Evolutionary conservation across 2,113 vertebrate genomes (phyloP), one percentile per base, ranked within the genome.

Genomic region (Melanerpes aurifrons): DNA sequence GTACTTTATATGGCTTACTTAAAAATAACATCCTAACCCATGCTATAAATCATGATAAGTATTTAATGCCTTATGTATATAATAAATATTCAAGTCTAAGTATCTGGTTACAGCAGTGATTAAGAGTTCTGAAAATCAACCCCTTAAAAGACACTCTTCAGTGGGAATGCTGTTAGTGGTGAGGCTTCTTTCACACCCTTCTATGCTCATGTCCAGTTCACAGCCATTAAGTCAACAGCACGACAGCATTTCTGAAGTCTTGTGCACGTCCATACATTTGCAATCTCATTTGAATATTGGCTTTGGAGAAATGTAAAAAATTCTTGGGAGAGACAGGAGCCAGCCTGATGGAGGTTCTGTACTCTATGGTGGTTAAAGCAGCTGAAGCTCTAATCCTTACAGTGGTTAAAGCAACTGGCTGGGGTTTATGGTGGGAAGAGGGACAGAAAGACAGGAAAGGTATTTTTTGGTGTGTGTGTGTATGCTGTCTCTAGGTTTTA

Each of bases 1-100:
- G 87, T 91, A 91, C 82, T 96, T 95, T 83, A 94, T 86, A 80
- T 86, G 91, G 87, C 85, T 96, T 94, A 96, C 94, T 96, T 89
- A 86, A 96, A 94, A 96, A 92, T 81, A 96, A 94, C 91, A 96
- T 86, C 84, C 91, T 94, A 91, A 92, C 89, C 87, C 85, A 91
- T 87, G 89, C 93, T 81, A 93, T 95, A 96, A 94, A 96, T 96
- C 94, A 96, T 3, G 15, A 61, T 91, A 94, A 96, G 89, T 95
- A 92, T 93, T 95, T 95, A 95, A 96, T 94, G 85, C 91, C 79
- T 87, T 95, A 95, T 69, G 45, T 96, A 93, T 93, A 94, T 94
- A 93, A 93, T 95, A 95, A 95, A 96, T 95, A 93, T 87, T 87
- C 87, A 87, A 95, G 85, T 90, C 87, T 48, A 86, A 94, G 91